Evolutionary conservation across 2,888 invertebrate genomes (phyloP).

Genomic region (Acholoe squamosa): DNA sequence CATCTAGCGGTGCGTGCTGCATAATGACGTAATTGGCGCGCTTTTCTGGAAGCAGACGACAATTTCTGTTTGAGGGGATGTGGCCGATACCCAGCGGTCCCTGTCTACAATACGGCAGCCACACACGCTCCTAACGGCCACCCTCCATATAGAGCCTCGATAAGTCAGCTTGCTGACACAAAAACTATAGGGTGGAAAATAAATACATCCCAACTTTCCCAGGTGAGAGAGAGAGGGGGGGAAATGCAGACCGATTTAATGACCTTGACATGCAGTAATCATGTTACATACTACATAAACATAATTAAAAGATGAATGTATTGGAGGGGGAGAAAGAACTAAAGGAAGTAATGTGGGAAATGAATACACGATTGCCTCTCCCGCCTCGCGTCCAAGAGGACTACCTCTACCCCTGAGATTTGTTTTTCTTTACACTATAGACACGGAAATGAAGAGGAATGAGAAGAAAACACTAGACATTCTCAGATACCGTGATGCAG

Average conservation of each 20-base stretch:
- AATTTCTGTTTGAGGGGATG: conserved; percentile 55
- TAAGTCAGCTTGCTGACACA: not conserved
- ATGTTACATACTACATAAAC: no score
- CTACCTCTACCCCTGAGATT: not conserved
- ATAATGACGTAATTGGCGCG: conserved; percentile 59
- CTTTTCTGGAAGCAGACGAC: conserved; percentile 53
- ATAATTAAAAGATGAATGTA: no score
- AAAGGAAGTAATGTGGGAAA: not conserved
- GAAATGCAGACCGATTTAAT: no score
- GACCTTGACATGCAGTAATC: no score
- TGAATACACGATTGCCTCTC: not conserved
- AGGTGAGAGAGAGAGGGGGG: no score
- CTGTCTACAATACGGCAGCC: conserved; percentile 2
- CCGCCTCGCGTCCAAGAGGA: not conserved
- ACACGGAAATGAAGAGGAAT: not conserved
- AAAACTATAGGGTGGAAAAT: not conserved
- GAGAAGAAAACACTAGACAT: conserved; percentile 23
- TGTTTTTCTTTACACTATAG: not conserved
- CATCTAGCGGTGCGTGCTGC: conserved; percentile 3
- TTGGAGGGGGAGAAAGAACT: no score
- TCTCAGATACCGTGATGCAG: no score
- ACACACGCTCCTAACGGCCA: conserved; percentile 16
- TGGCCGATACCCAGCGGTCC: conserved; percentile 3
- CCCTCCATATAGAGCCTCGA: not conserved
- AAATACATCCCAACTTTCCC: no score